These are phyloP conservation scores for Blastomussa wellsi DNA, from an alignment of 92 coral and sea anemone genomes.

Conservation along the genomic window DNA sequence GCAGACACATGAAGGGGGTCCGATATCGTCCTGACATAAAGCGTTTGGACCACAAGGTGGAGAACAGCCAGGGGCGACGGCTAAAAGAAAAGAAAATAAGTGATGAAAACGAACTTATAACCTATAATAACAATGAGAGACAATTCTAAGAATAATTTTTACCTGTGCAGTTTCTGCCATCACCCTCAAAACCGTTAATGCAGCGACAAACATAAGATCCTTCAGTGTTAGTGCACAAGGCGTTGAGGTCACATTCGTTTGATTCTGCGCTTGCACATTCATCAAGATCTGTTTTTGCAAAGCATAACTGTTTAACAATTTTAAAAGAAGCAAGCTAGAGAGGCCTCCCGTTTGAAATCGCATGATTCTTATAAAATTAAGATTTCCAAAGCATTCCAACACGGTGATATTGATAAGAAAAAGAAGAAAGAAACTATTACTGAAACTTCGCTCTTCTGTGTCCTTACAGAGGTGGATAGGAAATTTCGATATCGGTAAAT, in stretches of 20 bases:
- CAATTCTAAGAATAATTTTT: no score
- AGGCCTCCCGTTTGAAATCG: no score
- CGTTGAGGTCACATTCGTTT: conserved; percentile 59
- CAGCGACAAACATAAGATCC: conserved; percentile 29
- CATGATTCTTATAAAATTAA: no score
- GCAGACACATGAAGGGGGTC: conserved; percentile 48
- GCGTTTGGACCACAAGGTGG: conserved; percentile 61
- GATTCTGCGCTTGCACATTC: conserved; percentile 40
- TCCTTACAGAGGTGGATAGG: no score
- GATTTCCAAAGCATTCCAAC: no score
- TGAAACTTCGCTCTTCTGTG: no score
- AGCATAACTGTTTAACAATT: no score
- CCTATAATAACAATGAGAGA: neutral
- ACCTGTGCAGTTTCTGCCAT: conserved; percentile 35
- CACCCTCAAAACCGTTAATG: conserved; percentile 15
- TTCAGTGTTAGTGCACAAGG: conserved; percentile 59
- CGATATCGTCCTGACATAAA: conserved; percentile 35
- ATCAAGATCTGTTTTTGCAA: no score
- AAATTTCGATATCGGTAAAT: no score
- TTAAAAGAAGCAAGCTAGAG: no score
- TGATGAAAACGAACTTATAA: neutral
- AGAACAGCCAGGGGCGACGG: conserved; percentile 28
- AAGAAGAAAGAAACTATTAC: no score
- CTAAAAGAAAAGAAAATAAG: conserved; percentile 5
- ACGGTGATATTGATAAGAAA: no score